Evolutionary conservation across 2,113 vertebrate species (phyloP).

Genomic region (Equus przewalskii): DNA sequence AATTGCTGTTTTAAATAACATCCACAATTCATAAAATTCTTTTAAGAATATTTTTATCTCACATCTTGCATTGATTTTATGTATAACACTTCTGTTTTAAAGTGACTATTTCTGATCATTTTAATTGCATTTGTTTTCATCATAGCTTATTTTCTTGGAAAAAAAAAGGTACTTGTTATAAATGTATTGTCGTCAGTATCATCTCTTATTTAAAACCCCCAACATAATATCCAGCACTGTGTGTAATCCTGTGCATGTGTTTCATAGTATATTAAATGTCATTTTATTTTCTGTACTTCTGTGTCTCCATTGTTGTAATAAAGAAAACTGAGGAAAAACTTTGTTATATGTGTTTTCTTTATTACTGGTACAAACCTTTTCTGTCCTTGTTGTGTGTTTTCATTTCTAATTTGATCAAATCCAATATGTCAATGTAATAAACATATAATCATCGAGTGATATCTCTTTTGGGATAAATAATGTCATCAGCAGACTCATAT

Average conservation of each 20-base stretch:
- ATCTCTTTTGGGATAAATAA: not conserved
- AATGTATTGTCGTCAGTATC: slow-evolving; percentile 78
- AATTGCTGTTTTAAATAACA: not conserved
- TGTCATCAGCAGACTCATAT: not conserved
- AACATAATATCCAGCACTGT: slow-evolving; percentile 80
- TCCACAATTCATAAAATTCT: not conserved
- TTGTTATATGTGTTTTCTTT: slow-evolving; percentile 87
- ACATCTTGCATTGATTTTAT: slow-evolving; percentile 58
- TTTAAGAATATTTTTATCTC: slow-evolving; percentile 57
- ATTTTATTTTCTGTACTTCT: slow-evolving; percentile 83
- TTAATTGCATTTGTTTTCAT: slow-evolving; percentile 77
- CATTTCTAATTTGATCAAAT: slow-evolving; percentile 51
- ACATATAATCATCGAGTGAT: not conserved
- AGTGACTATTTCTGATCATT: slow-evolving; percentile 62
- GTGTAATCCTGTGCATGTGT: slow-evolving; percentile 81
- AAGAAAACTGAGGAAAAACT: slow-evolving; percentile 87
- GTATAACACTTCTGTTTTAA: slow-evolving; percentile 57
- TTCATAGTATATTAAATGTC: slow-evolving; percentile 83
- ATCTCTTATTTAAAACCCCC: slow-evolving; percentile 77
- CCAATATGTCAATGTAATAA: not conserved
- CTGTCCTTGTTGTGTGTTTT: slow-evolving; percentile 69
- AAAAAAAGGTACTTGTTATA: slow-evolving; percentile 63
- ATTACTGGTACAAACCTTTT: slow-evolving; percentile 75
- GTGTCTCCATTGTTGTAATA: slow-evolving; percentile 88
- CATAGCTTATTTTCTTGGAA: slow-evolving; percentile 68